These are phyloP conservation scores for Calypte anna DNA, from an alignment of 2,113 vertebrate genomes.

Conservation along the genomic window DNA sequence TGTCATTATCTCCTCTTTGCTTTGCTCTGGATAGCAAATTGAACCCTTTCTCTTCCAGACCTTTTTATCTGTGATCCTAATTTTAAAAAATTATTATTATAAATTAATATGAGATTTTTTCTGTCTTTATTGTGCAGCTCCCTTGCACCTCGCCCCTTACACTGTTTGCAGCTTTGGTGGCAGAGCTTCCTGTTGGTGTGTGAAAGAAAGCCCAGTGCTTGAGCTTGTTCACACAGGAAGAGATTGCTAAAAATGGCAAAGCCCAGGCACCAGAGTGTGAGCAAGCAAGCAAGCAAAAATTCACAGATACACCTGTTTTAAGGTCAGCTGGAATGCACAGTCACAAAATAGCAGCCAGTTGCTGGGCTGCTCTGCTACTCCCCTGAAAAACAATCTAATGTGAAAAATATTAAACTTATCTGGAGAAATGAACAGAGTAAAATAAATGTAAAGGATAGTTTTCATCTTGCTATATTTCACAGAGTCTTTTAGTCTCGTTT, in stretches of 20 bases:
- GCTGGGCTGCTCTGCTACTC: background rate
- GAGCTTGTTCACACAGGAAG: conserved; percentile 47
- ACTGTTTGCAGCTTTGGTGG: background rate
- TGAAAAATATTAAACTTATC: background rate
- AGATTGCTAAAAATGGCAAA: conserved; percentile 9
- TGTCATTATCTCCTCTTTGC: background rate
- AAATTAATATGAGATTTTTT: background rate
- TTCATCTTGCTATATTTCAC: background rate
- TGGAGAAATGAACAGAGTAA: background rate
- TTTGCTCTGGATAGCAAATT: background rate
- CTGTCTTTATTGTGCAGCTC: background rate
- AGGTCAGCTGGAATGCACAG: background rate
- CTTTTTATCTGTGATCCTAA: rapidly evolving
- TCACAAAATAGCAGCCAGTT: background rate
- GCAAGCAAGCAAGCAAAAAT: background rate
- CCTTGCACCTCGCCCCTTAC: background rate
- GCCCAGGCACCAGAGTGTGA: background rate
- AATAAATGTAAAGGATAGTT: background rate
- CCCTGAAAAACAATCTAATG: background rate
- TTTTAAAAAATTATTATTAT: background rate
- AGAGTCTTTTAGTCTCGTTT: background rate
- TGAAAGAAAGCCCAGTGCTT: background rate
- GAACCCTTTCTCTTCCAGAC: background rate
- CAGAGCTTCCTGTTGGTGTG: conserved; percentile 48
- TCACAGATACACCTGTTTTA: background rate